Base-by-base conservation (phyloP, 2,797 vertebrate species). In the Molossus alvarezi region DNA sequence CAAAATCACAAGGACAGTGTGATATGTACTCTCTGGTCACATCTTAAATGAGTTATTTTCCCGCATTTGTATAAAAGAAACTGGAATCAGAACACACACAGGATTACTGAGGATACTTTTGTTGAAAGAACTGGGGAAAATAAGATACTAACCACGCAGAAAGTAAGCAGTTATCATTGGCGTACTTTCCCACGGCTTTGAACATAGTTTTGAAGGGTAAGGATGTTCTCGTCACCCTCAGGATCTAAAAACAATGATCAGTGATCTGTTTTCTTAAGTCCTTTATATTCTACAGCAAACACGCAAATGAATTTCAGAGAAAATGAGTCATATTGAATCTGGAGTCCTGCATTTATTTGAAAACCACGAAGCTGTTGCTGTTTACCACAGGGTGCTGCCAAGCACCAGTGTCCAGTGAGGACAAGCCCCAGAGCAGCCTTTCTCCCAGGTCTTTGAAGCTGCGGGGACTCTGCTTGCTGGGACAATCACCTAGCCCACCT, bases 1-100 rank as follows among this genome's bases (percentile, higher is more conserved):
- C 95, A 97, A 64, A 98, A 98, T 97, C 97, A 98, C 97, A 97
- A 97, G 98, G 98, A 94, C 84, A 84, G 95, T 97, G 98, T 98
- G 98, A 97, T 93, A 95, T 88, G 97, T 97, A 96, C 95, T 97
- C 94, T 97, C 95, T 60, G 87, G 92, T 97, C 91, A 97, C 96
- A 95, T 97, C 97, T 97, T 97, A 98, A 98, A 96, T 97, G 95
- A 98, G 94, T 94, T 94, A 71, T 53, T 77, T 92, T 45, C 51
- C 57, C 41, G 51, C 12, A 53, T 10, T 9, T 29, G 67, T 45
- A 55, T 57, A 25, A 82, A 88, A 95, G 77, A 91, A 85, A 33
- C 72, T 45, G 67, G 53, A 90, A 65, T 86, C 37, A 64, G 76
- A 89, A 45, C 33, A 90, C 60, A 83, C 62, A 51, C 60, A 57